Base-by-base conservation (phyloP, 2,113 vertebrate genomes). In the Crotophaga sulcirostris region DNA sequence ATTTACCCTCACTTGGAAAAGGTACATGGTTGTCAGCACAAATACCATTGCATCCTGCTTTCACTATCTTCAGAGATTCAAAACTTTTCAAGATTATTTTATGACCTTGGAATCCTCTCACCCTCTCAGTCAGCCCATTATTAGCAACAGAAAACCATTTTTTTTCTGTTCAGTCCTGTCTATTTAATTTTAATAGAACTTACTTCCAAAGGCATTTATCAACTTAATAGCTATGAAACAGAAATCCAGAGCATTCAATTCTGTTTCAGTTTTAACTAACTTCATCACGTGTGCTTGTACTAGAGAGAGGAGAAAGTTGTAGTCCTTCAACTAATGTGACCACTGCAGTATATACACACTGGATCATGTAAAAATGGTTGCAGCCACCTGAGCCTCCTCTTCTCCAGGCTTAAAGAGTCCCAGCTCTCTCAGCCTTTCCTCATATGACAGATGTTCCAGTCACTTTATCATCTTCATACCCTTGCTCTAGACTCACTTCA, bases 151-250 rank as follows among this genome's bases (percentile, higher is more conserved):
- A 94, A 81, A 92, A 49, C 9, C 25, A 40, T 10, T 15, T 11
- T 75, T 87, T 87, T 84, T 73, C 42, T 77, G 38, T 80, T 85
- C 67, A 33, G n/a, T 59, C 49, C 63, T 11, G 3, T 68, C 74
- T 86, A 54, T 85, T 96, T 88, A 79, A 92, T 94, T 94, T 85
- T 87, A 90, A 81, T 73, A 91, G 36, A 84, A 87, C 44, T 87
- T 92, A 56, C 11, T 34, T 90, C 42, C 62, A 94, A 68, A 60
- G 56, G 36, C 79, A 86, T 88, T 95, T 89, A 89, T 94, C 81
- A 91, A 16, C 8, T 74, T 93, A 63, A 86, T 31, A 89, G 79
- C 82, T 90, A 73, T n/a, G 45, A 92, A 49, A 92, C 42, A 86
- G 73, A 92, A 94, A 55, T 80, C 44, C 83, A 90, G 73, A 77